Conservation (phyloP, 2,113 vertebrate species). For the Ctenodactylus gundi region DNA sequence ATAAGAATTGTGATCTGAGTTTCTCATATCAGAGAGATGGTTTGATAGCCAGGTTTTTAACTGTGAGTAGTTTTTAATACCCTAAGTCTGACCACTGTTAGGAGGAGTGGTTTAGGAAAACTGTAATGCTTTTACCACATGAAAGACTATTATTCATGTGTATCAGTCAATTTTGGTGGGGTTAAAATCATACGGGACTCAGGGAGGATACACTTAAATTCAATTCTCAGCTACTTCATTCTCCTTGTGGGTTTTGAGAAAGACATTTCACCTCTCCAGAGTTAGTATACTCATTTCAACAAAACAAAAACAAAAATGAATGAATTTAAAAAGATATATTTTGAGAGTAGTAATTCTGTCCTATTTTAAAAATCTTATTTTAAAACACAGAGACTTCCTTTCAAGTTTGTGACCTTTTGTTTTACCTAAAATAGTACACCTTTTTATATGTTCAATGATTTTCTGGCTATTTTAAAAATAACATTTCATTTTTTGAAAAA, state of each 20-base stretch:
- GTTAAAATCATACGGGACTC: neutral
- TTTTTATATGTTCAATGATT: neutral
- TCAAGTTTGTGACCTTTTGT: neutral
- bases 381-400: conserved; percentile 27
- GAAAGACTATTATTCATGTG: neutral
- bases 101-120: neutral
- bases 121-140: neutral
- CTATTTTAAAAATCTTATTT: conserved; percentile 37
- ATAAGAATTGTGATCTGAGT: too few species aligned
- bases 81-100: neutral
- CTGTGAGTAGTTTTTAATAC: neutral
- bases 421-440: neutral
- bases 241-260: neutral
- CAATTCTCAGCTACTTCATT: neutral
- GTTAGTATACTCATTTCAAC: neutral
- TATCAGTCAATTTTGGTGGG: neutral
- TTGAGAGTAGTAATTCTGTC: neutral
- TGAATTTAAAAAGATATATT: neutral
- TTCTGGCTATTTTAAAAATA: conserved; percentile 44
- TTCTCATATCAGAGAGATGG: too few species aligned
- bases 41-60: neutral
- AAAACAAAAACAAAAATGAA: too few species aligned
- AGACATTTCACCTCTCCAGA: neutral
- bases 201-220: neutral
- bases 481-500: conserved; percentile 45